Evolutionary conservation across 2,797 vertebrate genomes (phyloP), one percentile per base, ranked within the genome.

Genomic region (Neopelma chrysocephalum): DNA sequence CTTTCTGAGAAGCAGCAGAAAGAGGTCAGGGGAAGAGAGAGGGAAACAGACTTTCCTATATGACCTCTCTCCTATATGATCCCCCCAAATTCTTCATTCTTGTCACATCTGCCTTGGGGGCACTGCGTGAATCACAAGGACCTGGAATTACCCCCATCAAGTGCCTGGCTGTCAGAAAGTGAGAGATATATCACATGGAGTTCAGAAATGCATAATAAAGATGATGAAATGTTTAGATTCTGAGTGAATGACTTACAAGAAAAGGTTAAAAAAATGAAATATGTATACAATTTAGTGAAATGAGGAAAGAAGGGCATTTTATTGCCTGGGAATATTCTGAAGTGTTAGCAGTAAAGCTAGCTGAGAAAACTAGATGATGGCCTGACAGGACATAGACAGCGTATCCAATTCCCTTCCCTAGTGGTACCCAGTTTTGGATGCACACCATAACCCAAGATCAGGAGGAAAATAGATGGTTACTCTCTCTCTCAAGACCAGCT

Each of bases 181-280:
- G 19, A 89, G 47, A 84, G 68, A 93, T 73, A 80, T 56, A 93
- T 82, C 61, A 80, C n/a, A 72, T 9, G 47, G 70, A 90, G 60
- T 93, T 96, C 87, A 96, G 57, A 91, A 77, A 82, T 72, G 27
- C 47, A 32, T 77, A 93, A 93, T 87, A 88, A 94, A 93, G 81
- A 95, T 92, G 81, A 91, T 89, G 54, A 93, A 96, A 95, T 89
- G 89, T 75, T 93, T 92, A 58, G 62, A 82, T 80, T 94, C 68
- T 81, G 82, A 86, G 78, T 27, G 68, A 72, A 77, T 87, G 50
- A 81, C 83, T 87, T 91, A 94, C 47, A 93, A 81, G 68, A 72
- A 91, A 81, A 94, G 85, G 89, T 96, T 93, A 95, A 92, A 91
- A 81, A 62, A 90, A 93, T 91, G 87, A 93, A 96, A 91, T 89